Base-by-base conservation (phyloP, 2,113 vertebrate species). In the Syngnathus scovelli region DNA sequence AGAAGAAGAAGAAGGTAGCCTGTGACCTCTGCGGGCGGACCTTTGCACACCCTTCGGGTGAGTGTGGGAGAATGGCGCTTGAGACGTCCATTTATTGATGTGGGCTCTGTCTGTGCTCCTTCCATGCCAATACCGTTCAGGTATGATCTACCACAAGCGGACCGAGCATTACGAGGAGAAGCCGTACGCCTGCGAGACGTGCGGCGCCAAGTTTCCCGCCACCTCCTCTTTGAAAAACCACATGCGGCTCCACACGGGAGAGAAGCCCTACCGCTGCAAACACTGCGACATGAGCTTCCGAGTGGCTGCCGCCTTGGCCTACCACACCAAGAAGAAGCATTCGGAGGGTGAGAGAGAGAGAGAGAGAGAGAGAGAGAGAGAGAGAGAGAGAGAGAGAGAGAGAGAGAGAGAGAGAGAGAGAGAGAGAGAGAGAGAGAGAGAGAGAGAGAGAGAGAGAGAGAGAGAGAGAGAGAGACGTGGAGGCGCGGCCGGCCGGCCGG, bases 241-340 rank as follows among this genome's bases (percentile, higher is more conserved):
- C 87, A 88, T 90, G 77, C 81, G 92, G 52, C 90, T 96, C 37
- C 96, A 96, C 82, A 93, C 92, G 0, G 94, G 94, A 21, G 94
- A 97, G 85, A 89, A 92, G 27, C 94, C 94, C 0, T 96, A 94
- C 83, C 65, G 66, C 72, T 96, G 94, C 87, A 94, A 93, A 78
- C 93, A 93, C 83, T 96, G 95, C 16, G 91, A 92, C 71, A 92
- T 94, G 92, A 92, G 90, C 74, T 95, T 96, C 78, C 89, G 91
- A 0, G 94, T 97, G 78, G 93, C 95, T 1, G 95, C 91, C 0
- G 94, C 94, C 0, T 91, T 96, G 0, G 93, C 94, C 16, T 95
- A 94, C 75, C 94, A 96, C 90, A 94, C 92, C 78, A 96, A 95
- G 87, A 95, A 93, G 90, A 92, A 95, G 77, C 94, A 98, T 1